Evolutionary conservation across 2,113 vertebrate genomes (phyloP).

Genomic region (Dipodomys merriami): DNA sequence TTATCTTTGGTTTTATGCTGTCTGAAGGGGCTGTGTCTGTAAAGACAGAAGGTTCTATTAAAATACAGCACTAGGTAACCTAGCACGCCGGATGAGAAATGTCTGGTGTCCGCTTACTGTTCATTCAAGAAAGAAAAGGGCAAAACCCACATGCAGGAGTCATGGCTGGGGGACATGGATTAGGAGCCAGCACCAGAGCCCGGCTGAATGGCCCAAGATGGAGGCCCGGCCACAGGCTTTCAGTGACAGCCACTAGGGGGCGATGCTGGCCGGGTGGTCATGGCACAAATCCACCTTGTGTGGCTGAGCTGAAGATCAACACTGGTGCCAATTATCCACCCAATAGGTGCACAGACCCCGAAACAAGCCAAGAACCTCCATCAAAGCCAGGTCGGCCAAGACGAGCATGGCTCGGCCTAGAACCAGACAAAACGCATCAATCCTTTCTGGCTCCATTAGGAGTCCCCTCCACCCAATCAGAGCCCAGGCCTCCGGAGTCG

Average conservation of each 20-base stretch:
- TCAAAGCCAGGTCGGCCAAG: not conserved
- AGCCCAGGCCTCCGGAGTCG: not conserved
- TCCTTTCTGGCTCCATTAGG: no score
- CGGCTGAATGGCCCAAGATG: no score
- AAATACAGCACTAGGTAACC: not conserved
- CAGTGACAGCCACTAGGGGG: no score
- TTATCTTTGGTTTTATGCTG: constrained; percentile 99
- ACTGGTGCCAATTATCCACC: no score
- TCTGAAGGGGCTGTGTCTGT: constrained; percentile 98
- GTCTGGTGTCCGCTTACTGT: no score
- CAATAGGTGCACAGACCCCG: not conserved
- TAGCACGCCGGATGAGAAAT: not conserved
- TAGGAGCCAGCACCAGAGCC: no score
- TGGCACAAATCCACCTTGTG: no score
- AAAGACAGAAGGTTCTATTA: not conserved
- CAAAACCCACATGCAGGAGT: not conserved
- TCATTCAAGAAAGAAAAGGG: not conserved
- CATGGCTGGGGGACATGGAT: not conserved
- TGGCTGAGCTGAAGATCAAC: no score
- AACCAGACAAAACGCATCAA: not conserved
- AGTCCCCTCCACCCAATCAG: no score
- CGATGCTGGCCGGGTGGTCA: no score
- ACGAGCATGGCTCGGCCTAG: not conserved
- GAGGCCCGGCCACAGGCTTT: no score
- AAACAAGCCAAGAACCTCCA: not conserved